Evolutionary conservation across 1,140 invertebrate genomes (phyloP), one percentile per base, ranked within the genome.

Genomic region (Aphis gossypii): DNA sequence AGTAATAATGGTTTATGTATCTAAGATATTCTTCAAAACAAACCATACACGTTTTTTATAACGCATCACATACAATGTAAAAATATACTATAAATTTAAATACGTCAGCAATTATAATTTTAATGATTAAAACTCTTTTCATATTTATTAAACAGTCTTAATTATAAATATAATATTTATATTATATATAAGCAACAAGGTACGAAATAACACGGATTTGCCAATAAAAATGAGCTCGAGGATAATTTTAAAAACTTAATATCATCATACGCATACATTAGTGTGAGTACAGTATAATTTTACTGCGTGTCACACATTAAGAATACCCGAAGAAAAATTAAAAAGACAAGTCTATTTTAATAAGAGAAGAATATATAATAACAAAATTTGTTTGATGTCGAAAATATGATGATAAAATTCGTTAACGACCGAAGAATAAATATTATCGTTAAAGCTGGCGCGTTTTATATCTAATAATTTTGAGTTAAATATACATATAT

Each of bases 391-490:
- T 89, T 89, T 89, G 87, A 89, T 89, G 87, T 89, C 11, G n/a
- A 89, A 89, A 89, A 89, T 54, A 51, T 89, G 87, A 54, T 89
- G 87, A 89, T 89, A 54, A 89, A 89, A 89, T 89, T 89, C 87
- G 48, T 89, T 89, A 89, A 89, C 46, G 87, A 89, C 48, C 30
- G n/a, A 51, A 86, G 83, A 86, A 86, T 41, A 86, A 86, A 89
- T 89, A 54, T 89, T 89, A 9, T 89, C 48, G 48, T 88, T 88
- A 54, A 35, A 35, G n/a, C 87, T 35, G 20, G 87, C n/a, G 87
- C 20, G 18, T 21, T n/a, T 51, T 88, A 51, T 88, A 44, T 21
- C n/a, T 88, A 8, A 35, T 46, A 46, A 51, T 51, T 87, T 89
- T 7, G 8, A 46, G n/a, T 54, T 35, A n/a, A 23, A 89, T 89